These are phyloP conservation scores for Phoebastria nigripes DNA, from an alignment of 2,797 vertebrate species.

Conservation along the genomic window DNA sequence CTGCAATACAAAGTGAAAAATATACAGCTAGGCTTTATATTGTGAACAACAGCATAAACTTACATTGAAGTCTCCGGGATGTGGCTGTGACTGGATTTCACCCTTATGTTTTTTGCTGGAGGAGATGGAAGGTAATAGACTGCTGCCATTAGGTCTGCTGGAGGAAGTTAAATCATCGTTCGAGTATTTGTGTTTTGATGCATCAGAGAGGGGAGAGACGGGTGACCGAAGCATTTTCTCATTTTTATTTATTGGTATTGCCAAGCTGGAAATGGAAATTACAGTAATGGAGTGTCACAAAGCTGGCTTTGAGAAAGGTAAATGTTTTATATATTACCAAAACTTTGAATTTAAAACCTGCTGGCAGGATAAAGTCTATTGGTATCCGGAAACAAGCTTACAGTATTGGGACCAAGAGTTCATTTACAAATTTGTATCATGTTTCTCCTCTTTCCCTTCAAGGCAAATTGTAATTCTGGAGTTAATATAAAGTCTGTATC, in stretches of 20 bases:
- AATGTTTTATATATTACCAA: conserved; percentile 62
- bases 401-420: conserved; percentile 34
- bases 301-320: conserved; percentile 56
- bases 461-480: conserved; percentile 52
- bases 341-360: conserved; percentile 63
- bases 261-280: conserved; percentile 78
- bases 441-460: conserved; percentile 37
- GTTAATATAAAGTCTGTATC: conserved; percentile 47
- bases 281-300: conserved; percentile 67
- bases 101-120: conserved; percentile 76
- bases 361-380: conserved; percentile 35
- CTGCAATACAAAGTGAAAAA: conserved; percentile 20
- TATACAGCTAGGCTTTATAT: background rate
- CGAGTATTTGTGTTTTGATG: conserved; percentile 78
- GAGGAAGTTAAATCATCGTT: conserved; percentile 77
- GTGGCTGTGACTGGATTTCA: conserved; percentile 73
- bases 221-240: conserved; percentile 85
- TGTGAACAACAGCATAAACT: conserved; percentile 30
- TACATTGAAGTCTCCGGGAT: conserved; percentile 73
- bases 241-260: conserved; percentile 84
- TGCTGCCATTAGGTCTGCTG: conserved; percentile 67
- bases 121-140: conserved; percentile 74
- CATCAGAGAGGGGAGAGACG: conserved; percentile 83
- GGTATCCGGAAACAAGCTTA: conserved; percentile 57
- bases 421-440: conserved; percentile 53